Percentiles rank a stretch among this genome's conserved stretches.
phyloP scores from a whole-genome alignment of 2,797 vertebrate genomes.

The Eulemur mongoz region DNA sequence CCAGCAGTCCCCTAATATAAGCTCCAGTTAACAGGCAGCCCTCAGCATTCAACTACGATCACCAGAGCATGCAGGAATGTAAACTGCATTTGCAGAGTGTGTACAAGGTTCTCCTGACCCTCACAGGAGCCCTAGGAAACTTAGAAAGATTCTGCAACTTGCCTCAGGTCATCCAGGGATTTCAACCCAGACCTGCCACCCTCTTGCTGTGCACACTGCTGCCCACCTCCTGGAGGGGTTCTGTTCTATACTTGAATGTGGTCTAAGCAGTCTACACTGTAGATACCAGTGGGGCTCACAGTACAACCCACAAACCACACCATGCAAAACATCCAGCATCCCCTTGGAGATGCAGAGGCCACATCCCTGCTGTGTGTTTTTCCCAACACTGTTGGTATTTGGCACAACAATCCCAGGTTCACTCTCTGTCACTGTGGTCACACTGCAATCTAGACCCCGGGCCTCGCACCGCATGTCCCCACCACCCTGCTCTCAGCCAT shows the following conservation, averaged over 20 bases:
- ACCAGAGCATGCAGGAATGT: neutral
- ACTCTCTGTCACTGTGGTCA: neutral
- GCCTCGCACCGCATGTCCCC: neutral
- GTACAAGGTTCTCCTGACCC: neutral
- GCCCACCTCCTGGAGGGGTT: neutral
- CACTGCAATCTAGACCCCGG: neutral
- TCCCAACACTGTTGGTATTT: neutral
- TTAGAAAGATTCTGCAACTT: neutral
- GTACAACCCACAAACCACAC: neutral
- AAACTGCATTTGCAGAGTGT: neutral
- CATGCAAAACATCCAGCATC: neutral
- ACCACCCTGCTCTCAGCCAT: neutral
- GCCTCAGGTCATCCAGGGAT: neutral
- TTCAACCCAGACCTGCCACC: neutral
- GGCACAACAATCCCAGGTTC: neutral
- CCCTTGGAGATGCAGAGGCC: neutral
- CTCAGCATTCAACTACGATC: neutral
- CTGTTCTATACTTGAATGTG: fast-evolving
- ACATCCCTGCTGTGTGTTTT: neutral
- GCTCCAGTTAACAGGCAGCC: neutral
- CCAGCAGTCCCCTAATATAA: neutral
- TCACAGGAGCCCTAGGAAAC: neutral
- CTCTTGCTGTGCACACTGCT: neutral
- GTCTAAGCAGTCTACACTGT: neutral
- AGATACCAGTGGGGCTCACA: neutral